Evolutionary conservation across 2,888 invertebrate species (phyloP), one percentile per base, ranked within the genome.

Genomic region (Pomacea canaliculata): DNA sequence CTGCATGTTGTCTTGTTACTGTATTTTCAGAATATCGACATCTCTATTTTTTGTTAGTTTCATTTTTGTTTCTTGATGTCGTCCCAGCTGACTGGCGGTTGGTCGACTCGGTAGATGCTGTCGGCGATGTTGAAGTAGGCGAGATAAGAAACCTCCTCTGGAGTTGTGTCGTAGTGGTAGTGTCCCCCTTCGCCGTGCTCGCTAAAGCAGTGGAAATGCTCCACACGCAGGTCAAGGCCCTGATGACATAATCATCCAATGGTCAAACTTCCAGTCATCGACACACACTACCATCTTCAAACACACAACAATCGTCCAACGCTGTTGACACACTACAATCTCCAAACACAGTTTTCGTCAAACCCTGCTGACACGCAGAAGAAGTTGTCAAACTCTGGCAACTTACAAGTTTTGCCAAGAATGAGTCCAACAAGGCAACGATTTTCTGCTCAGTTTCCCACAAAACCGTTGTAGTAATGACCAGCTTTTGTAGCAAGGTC

Each of bases 81-180:
- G 49, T 13, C 27, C 23, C 27, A 46, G 27, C 8, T 19, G 9
- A 48, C 23, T 1, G 73, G 59, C 12, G 87, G 87, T 72, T 83
- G 79, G 80, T 93, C 90, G 92, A 93, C 89, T 93, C 93, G 85
- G 82, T 91, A 91, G 60, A 92, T 79, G 37, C 79, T 84, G 76
- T 91, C 88, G 5, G 95, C 97, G 66, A 95, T 91, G 56, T 84
- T 94, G 90, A 98, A 96, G 92, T 96, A 98, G 0, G 95, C 98
- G 87, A 96, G 93, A 92, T 99, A 98, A 89, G 95, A 95, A 16
- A 94, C 97, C n/a, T 90, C 92, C 13, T 94, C 94, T 0, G 99
- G 98, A 56, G 97, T 96, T 13, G 95, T 95, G 92, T 99, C 99
- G 90, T 94, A 94, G 92, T 99, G 99, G 92, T 99, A 99, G 93